Evolutionary conservation across 2,113 vertebrate species (phyloP).

Genomic region (Cheirogaleus medius): DNA sequence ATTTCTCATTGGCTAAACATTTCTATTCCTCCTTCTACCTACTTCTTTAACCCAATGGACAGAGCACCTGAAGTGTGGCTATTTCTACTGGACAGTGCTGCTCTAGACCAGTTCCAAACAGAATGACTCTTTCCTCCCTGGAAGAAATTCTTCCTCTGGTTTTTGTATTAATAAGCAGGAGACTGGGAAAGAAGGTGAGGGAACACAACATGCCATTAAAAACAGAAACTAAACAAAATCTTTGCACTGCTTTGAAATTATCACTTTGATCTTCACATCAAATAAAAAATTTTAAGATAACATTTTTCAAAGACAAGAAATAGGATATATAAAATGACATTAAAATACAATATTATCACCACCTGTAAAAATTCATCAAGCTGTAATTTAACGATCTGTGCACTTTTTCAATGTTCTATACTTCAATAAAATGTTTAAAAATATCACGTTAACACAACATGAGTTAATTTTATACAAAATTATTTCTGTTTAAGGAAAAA

Average conservation of each 20-base stretch:
- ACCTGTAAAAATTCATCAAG: background rate
- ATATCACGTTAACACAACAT: background rate
- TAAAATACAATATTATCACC: background rate
- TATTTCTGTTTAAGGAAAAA: constrained; percentile 30
- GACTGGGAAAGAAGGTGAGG: background rate
- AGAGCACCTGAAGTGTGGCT: background rate
- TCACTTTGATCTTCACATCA: background rate
- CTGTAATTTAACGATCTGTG: background rate
- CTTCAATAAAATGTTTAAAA: background rate
- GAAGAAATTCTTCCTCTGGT: background rate
- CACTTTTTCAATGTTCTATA: background rate
- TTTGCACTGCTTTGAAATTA: constrained; percentile 13
- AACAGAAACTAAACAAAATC: constrained; percentile 33
- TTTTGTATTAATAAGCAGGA: constrained; percentile 22
- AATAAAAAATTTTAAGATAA: background rate
- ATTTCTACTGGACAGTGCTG: background rate
- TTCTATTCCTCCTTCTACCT: background rate
- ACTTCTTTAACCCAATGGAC: background rate
- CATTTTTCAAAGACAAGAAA: background rate
- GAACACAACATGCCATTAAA: background rate
- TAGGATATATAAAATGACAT: background rate
- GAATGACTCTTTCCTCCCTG: background rate
- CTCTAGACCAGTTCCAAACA: background rate
- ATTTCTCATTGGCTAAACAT: constrained; percentile 15
- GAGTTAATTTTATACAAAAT: constrained; percentile 20